Evolutionary conservation across 1,140 invertebrate species (phyloP).

Genomic region (Hypothenemus hampei): DNA sequence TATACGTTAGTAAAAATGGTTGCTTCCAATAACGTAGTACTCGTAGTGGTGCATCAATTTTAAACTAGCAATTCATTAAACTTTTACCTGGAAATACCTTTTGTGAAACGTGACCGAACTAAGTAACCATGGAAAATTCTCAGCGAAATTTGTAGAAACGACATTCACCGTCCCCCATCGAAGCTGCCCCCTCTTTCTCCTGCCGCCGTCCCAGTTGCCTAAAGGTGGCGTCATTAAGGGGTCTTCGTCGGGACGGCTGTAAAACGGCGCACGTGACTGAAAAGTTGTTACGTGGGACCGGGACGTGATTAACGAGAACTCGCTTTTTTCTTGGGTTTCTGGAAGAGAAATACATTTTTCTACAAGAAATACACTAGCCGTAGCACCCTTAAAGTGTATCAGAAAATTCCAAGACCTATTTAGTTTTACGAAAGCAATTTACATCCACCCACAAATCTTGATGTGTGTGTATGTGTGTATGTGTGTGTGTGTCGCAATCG

Average conservation of each 20-base stretch:
- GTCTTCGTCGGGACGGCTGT: slow-evolving; percentile 11
- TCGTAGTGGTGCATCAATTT: no score
- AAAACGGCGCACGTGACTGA: slow-evolving; percentile 20
- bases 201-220: slow-evolving; percentile 1
- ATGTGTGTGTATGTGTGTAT: no score
- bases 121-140: slow-evolving; percentile 12
- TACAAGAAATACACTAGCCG: no score
- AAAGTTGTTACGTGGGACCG: slow-evolving; percentile 13
- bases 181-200: neutral
- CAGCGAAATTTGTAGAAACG: slow-evolving; percentile 18
- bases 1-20: no score
- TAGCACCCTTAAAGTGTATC: no score
- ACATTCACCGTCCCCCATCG: neutral
- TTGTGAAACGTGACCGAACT: slow-evolving; percentile 10
- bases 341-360: no score
- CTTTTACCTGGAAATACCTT: slow-evolving; percentile 18
- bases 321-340: neutral
- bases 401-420: no score
- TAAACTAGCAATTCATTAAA: slow-evolving; percentile 14
- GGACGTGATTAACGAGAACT: slow-evolving; percentile 2
- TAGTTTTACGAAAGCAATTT: no score
- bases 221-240: slow-evolving; percentile 13
- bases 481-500: no score
- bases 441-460: no score
- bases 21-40: no score